These are phyloP conservation scores for Ursus arctos DNA, from an alignment of 2,113 vertebrate species.

Conservation along the genomic window DNA sequence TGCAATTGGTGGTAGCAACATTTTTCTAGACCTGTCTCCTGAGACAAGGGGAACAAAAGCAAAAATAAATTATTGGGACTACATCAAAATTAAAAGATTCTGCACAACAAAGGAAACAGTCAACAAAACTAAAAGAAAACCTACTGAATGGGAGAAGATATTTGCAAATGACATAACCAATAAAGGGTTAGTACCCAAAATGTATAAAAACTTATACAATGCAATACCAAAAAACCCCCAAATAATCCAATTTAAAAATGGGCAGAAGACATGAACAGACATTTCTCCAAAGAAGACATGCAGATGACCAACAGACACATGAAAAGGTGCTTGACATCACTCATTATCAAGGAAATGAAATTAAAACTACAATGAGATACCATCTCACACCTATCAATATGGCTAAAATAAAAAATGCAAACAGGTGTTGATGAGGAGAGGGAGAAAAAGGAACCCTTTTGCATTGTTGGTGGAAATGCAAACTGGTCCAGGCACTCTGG, in stretches of 20 bases:
- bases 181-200: neutral
- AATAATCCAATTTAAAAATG: neutral
- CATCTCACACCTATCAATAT: neutral
- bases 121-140: neutral
- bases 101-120: neutral
- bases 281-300: neutral
- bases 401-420: neutral
- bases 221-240: neutral
- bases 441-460: neutral
- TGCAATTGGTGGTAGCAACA: neutral
- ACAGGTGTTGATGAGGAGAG: neutral
- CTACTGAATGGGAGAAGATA: neutral
- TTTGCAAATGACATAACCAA: neutral
- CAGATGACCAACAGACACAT: neutral
- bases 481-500: neutral
- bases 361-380: neutral
- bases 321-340: neutral
- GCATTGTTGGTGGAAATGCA: neutral
- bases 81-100: neutral
- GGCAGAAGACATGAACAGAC: neutral
- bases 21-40: neutral
- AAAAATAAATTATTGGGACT: neutral
- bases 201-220: neutral
- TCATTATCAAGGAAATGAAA: neutral
- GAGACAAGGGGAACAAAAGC: neutral